Evolutionary conservation across 2,888 invertebrate genomes (phyloP).

Genomic region (Pterostichus niger): DNA sequence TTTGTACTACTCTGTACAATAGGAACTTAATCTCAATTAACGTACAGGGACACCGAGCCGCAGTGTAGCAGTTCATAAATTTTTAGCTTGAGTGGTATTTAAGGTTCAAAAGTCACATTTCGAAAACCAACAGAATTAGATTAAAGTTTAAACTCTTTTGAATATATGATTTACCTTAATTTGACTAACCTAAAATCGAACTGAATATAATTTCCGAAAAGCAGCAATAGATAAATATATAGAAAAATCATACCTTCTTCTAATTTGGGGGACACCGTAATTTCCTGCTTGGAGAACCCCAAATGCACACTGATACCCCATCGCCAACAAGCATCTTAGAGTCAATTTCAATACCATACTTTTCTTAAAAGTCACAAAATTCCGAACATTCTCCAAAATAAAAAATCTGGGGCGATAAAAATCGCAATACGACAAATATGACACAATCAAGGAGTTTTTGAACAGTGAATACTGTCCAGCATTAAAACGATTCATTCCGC

Average conservation of each 20-base stretch:
- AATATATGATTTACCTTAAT: no score
- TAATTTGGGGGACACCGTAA: slow-evolving; percentile 91
- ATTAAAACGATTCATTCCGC: slow-evolving; percentile 93
- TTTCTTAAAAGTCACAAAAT: slow-evolving; percentile 90
- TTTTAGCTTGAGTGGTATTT: no score
- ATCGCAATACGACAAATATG: slow-evolving; percentile 91
- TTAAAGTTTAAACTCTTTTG: no score
- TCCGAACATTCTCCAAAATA: slow-evolving; percentile 91
- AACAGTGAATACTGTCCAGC: slow-evolving; percentile 90
- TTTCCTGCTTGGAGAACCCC: slow-evolving; percentile 92
- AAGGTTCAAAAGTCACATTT: no score
- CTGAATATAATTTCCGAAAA: no score
- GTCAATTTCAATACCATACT: slow-evolving; percentile 90
- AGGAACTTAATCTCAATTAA: no score
- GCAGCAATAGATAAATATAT: no score
- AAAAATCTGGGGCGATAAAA: slow-evolving; percentile 87
- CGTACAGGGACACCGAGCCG: no score
- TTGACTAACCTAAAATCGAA: no score
- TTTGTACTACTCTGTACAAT: no score
- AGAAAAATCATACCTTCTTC: slow-evolving; percentile 79
- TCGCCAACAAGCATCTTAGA: slow-evolving; percentile 85
- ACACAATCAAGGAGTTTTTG: slow-evolving; percentile 91
- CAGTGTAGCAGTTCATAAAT: no score
- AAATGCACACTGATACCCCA: slow-evolving; percentile 94
- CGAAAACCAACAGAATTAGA: no score